These are phyloP conservation scores for Mamestra brassicae DNA, from an alignment of 2,888 invertebrate species.

Conservation along the genomic window DNA sequence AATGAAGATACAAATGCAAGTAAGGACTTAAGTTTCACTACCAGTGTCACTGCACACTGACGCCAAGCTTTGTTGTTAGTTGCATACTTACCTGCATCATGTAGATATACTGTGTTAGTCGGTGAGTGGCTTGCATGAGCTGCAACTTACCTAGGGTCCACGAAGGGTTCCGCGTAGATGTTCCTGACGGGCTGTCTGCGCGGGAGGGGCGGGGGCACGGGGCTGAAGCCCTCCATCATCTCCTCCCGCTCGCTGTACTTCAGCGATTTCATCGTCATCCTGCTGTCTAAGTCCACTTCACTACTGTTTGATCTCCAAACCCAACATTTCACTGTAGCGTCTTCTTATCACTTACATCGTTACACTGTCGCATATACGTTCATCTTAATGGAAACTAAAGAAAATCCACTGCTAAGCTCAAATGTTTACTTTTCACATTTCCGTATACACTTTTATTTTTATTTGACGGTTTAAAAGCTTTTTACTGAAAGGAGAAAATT, in stretches of 20 bases:
- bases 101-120: slow-evolving; percentile 55
- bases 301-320: slow-evolving; percentile 76
- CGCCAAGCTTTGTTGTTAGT: slow-evolving; percentile 52
- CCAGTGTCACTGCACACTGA: slow-evolving; percentile 23
- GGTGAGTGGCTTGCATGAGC: slow-evolving; percentile 42
- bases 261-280: slow-evolving; percentile 92
- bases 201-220: slow-evolving; percentile 92
- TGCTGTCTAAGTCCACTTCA: slow-evolving; percentile 84
- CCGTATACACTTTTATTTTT: slow-evolving; percentile 56
- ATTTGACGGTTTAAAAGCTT: slow-evolving; percentile 30
- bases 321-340: slow-evolving; percentile 81
- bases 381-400: slow-evolving; percentile 66
- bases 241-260: slow-evolving; percentile 90
- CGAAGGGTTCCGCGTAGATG: slow-evolving; percentile 93
- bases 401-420: slow-evolving; percentile 72
- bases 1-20: not conserved
- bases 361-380: slow-evolving; percentile 74
- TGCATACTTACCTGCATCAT: slow-evolving; percentile 60
- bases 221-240: slow-evolving; percentile 90
- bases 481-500: slow-evolving; percentile 58
- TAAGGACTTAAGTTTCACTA: not conserved
- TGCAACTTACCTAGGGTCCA: slow-evolving; percentile 90
- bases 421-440: slow-evolving; percentile 69
- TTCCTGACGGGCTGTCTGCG: slow-evolving; percentile 92
- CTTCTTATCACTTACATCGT: slow-evolving; percentile 86